Evolutionary conservation across 1,140 invertebrate species (phyloP), one percentile per base, ranked within the genome.

Genomic region (Whitmania pigra): DNA sequence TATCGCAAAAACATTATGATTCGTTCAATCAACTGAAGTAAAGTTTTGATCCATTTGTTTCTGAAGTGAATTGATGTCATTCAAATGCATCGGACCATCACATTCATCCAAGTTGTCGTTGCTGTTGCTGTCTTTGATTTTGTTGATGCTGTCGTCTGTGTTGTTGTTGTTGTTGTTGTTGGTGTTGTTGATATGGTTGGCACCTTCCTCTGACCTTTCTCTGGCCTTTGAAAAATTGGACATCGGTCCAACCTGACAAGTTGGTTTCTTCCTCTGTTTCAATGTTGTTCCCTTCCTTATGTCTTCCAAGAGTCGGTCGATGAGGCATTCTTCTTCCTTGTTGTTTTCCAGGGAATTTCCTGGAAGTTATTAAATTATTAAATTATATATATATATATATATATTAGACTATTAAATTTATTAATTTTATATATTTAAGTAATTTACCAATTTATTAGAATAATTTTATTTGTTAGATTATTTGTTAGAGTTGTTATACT

Each of bases 291-390:
- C 69, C 25, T 25, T 40, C 11, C 53, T 36, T 22, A 70, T 70
- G n/a, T 70, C 69, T 22, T 70, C 69, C 29, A 70, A 22, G 0
- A 70, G 43, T 22, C 43, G 6, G 49, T 70, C 69, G 0, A 70
- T 49, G 7, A 70, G 40, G 25, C 69, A 70, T 49, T 70, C 69
- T 25, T 29, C 53, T 4, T 70, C 69, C 25, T 49, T 70, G 31
- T 49, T 53, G 18, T 53, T 27, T 11, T 49, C 69, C 57, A 63
- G 57, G 11, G 22, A 25, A 31, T 22, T 25, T 31, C 57, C 22
- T 31, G 11, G 2, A 25, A 31, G 22, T 25, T 15, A 63, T 7
- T 27, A 17, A 22, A n/a, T n/a, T 17, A 17, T 22, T 22, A 60
- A 22, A 60, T 22, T n/a, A 60, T 22, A n/a, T n/a, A n/a, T n/a